phyloP scores from a whole-genome alignment of 1,140 invertebrate genomes.

The Cepaea nemoralis region DNA sequence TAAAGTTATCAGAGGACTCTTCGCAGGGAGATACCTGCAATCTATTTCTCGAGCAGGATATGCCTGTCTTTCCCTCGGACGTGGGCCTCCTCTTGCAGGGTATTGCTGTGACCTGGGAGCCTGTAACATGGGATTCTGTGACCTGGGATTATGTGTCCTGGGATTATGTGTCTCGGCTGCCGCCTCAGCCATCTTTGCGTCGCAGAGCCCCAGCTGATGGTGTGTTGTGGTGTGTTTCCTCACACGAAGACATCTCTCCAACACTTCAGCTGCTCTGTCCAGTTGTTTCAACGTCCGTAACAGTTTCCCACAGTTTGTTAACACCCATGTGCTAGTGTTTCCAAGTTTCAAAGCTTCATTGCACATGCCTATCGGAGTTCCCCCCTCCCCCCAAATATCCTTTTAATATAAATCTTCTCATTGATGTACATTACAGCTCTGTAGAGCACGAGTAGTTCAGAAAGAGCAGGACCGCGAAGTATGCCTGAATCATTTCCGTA shows the following conservation, averaged over 20 bases:
- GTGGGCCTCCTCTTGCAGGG: no score
- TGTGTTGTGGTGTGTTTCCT: background rate
- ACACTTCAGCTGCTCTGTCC: background rate
- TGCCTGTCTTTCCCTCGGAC: no score
- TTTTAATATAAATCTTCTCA: background rate
- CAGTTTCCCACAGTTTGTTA: no score
- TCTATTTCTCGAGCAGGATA: no score
- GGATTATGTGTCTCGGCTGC: no score
- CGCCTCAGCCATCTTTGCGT: background rate
- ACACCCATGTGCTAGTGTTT: background rate
- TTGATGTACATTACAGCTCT: background rate
- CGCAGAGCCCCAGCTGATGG: background rate
- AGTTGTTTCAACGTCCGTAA: background rate
- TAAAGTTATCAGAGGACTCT: background rate
- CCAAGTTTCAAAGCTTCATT: background rate
- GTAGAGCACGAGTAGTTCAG: background rate
- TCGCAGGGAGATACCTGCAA: background rate
- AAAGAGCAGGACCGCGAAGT: background rate
- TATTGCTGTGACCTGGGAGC: no score
- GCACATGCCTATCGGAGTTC: background rate
- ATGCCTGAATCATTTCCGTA: no score
- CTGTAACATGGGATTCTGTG: no score
- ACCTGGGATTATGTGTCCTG: no score
- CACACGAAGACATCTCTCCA: background rate
- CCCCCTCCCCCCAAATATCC: background rate